phyloP scores from a whole-genome alignment of 2,797 vertebrate species.

The Notoglanidium macrostoma region DNA sequence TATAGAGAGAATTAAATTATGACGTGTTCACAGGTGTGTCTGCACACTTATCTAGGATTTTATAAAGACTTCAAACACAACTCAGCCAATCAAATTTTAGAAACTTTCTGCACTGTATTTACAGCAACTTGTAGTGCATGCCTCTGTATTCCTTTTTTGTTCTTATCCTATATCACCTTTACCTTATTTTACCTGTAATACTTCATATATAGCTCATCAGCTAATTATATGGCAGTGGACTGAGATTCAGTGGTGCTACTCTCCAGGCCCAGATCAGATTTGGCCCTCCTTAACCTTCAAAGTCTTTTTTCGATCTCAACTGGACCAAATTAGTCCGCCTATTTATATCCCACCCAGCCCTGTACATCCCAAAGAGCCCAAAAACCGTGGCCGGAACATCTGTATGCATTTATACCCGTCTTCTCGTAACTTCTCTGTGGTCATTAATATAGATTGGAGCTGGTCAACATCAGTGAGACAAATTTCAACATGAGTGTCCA shows the following conservation, averaged over 20 bases:
- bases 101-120: not conserved
- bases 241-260: not conserved
- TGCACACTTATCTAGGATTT: not conserved
- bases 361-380: constrained; percentile 43
- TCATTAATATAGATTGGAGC: constrained; percentile 60
- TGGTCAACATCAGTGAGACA: constrained; percentile 42
- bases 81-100: not conserved
- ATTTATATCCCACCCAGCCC: constrained; percentile 47
- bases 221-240: constrained; percentile 24
- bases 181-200: not conserved
- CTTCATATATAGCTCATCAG: not conserved
- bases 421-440: constrained; percentile 42
- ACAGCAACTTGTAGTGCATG: not conserved
- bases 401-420: constrained; percentile 52
- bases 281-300: constrained; percentile 19
- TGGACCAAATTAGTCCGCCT: constrained; percentile 44
- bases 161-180: constrained; percentile 4
- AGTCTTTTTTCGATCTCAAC: constrained; percentile 3
- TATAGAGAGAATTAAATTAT: not conserved
- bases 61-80: not conserved
- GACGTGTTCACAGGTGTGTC: not conserved
- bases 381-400: constrained; percentile 40
- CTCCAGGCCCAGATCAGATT: not conserved
- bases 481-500: constrained; percentile 51
- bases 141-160: not conserved